Percentiles rank a stretch among this genome's conserved stretches.
phyloP scores from a whole-genome alignment of 2,797 vertebrate species.

The Esox lucius region DNA sequence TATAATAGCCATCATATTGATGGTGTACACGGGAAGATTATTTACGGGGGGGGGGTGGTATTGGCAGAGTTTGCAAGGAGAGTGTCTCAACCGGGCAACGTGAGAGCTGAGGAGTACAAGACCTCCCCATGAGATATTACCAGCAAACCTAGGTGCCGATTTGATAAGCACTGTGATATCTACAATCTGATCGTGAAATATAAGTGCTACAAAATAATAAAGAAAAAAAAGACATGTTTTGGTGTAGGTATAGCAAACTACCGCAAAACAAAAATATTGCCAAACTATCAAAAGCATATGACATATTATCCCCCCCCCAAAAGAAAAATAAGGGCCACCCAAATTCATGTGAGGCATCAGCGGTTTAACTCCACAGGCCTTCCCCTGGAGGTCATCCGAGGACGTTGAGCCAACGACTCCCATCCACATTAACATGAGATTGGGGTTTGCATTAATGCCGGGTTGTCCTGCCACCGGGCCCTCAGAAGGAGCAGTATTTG shows the following conservation, averaged over 20 bases:
- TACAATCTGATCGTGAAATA: too few relatives aligned
- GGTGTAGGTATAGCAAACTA: too few relatives aligned
- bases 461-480: constrained; percentile 28
- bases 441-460: constrained; percentile 46
- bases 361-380: constrained; percentile 34
- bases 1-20: constrained; percentile 64
- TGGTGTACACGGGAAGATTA: constrained; percentile 49
- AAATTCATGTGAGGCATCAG: constrained; percentile 21
- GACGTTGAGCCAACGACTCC: constrained; percentile 48
- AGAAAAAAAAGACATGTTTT: too few relatives aligned
- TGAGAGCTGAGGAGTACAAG: too few relatives aligned
- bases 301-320: too few relatives aligned
- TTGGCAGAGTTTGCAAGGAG: constrained; percentile 20
- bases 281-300: too few relatives aligned
- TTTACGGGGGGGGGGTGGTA: constrained; percentile 26
- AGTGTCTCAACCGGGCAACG: constrained; percentile 29
- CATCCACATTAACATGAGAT: constrained; percentile 53
- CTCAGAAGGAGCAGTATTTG: constrained; percentile 51
- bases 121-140: too few relatives aligned
- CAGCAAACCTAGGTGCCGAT: too few relatives aligned
- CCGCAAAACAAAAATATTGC: too few relatives aligned
- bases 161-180: too few relatives aligned
- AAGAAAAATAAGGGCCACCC: constrained; percentile 38
- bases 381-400: constrained; percentile 23
- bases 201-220: too few relatives aligned